These are phyloP conservation scores for Megastigmus dorsalis DNA, from an alignment of 2,888 invertebrate species.

Conservation along the genomic window DNA sequence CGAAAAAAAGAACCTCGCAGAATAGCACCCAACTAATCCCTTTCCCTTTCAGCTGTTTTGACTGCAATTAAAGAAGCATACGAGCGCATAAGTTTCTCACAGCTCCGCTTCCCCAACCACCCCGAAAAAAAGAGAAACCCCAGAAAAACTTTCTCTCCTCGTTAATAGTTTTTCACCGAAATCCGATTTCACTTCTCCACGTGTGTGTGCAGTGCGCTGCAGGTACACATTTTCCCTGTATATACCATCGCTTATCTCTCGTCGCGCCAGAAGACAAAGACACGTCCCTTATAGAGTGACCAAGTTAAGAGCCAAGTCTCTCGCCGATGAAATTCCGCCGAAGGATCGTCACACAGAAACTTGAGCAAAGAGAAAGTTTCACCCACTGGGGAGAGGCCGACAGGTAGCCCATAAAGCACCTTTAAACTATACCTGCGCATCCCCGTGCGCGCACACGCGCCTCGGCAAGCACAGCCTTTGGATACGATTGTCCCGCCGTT, in stretches of 20 bases:
- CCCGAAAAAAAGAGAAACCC: slow-evolving; percentile 3
- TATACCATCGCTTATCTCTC: slow-evolving; percentile 14
- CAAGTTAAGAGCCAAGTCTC: background rate
- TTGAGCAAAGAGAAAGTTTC: slow-evolving; percentile 20
- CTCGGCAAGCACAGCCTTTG: too few species aligned
- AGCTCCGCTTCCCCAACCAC: background rate
- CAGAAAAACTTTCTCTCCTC: slow-evolving; percentile 32
- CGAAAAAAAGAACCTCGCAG: too few species aligned
- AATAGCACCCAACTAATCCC: too few species aligned
- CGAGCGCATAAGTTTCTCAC: background rate
- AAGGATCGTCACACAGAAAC: background rate
- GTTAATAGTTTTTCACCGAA: slow-evolving; percentile 1
- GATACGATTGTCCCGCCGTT: background rate
- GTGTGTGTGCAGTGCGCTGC: too few species aligned
- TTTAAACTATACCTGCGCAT: slow-evolving; percentile 15
- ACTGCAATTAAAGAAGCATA: background rate
- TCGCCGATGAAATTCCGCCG: too few species aligned
- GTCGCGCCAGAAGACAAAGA: background rate
- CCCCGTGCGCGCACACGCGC: background rate
- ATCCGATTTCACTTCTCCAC: slow-evolving; percentile 43
- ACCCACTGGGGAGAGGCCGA: too few species aligned
- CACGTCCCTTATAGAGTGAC: slow-evolving; percentile 16
- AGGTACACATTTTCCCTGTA: background rate
- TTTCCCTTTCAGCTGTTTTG: too few species aligned
- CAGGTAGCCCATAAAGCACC: slow-evolving; percentile 5